phyloP scores from a whole-genome alignment of 2,888 invertebrate species.

The Ophion ellenae region DNA sequence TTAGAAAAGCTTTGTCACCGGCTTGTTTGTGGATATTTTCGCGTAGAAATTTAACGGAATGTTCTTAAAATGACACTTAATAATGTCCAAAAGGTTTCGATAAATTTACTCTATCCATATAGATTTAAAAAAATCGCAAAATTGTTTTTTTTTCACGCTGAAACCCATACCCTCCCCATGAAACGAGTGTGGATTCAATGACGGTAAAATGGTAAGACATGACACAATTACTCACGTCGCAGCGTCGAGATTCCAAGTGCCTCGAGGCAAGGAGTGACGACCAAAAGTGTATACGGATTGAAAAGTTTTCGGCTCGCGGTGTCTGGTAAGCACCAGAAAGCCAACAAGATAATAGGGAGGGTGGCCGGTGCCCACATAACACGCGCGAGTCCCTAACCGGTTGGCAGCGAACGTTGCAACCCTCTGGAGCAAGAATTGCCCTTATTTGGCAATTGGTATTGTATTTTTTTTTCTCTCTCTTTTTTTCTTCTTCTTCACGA shows the following conservation, averaged over 20 bases:
- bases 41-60: too few relatives aligned
- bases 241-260: conserved; percentile 39
- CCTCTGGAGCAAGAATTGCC: conserved; percentile 22
- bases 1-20: too few relatives aligned
- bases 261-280: conserved; percentile 35
- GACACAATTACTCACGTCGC: conserved; percentile 46
- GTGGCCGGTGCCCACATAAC: conserved; percentile 62
- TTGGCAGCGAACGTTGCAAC: conserved; percentile 51
- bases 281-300: conserved; percentile 26
- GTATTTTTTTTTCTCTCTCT: neutral
- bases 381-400: conserved; percentile 56
- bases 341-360: conserved; percentile 59
- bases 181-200: too few relatives aligned
- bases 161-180: too few relatives aligned
- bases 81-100: too few relatives aligned
- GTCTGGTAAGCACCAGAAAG: conserved; percentile 63
- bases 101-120: too few relatives aligned
- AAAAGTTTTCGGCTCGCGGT: conserved; percentile 50
- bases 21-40: too few relatives aligned
- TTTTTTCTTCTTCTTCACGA: neutral
- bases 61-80: too few relatives aligned
- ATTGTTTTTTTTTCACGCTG: too few relatives aligned
- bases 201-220: too few relatives aligned
- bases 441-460: neutral
- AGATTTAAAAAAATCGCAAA: too few relatives aligned